Percentiles rank a stretch among this genome's conserved stretches.
phyloP scores from a whole-genome alignment of 2,888 invertebrate species.

The Agrotis puta region DNA sequence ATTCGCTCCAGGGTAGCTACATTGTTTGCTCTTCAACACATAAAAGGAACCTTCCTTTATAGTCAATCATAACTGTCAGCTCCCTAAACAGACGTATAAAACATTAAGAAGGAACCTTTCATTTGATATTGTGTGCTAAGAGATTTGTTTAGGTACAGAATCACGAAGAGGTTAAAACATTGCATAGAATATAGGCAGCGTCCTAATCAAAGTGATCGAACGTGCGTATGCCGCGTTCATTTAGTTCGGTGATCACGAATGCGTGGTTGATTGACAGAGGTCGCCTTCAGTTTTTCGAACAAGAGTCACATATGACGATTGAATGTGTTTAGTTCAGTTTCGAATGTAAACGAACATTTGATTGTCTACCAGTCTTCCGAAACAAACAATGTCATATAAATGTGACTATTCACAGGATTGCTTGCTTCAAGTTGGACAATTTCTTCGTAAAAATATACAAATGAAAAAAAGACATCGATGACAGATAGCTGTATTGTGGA shows the following conservation, averaged over 20 bases:
- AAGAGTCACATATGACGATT: background rate
- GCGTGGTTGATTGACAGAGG: background rate
- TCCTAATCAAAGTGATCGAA: constrained; percentile 3
- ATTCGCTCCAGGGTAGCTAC: constrained; percentile 10
- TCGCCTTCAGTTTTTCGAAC: background rate
- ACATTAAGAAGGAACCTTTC: constrained; percentile 37
- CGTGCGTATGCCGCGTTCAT: background rate
- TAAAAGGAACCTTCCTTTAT: constrained; percentile 37
- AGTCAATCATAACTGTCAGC: constrained; percentile 50
- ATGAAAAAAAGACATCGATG: constrained; percentile 34
- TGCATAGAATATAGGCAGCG: background rate
- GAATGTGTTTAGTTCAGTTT: background rate
- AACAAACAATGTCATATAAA: background rate
- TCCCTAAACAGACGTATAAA: constrained; percentile 22
- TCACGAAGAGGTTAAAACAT: background rate
- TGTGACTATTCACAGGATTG: background rate
- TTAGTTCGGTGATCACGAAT: background rate
- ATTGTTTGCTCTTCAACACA: constrained; percentile 42
- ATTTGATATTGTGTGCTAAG: constrained; percentile 28
- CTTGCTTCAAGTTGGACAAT: background rate
- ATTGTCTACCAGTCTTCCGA: background rate
- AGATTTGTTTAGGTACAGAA: constrained; percentile 36
- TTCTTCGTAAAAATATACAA: constrained; percentile 34
- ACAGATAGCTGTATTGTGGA: constrained; percentile 43
- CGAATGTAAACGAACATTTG: no score